Conservation (phyloP, 2,888 invertebrate genomes). For the Drosophila hawaiiensis region DNA sequence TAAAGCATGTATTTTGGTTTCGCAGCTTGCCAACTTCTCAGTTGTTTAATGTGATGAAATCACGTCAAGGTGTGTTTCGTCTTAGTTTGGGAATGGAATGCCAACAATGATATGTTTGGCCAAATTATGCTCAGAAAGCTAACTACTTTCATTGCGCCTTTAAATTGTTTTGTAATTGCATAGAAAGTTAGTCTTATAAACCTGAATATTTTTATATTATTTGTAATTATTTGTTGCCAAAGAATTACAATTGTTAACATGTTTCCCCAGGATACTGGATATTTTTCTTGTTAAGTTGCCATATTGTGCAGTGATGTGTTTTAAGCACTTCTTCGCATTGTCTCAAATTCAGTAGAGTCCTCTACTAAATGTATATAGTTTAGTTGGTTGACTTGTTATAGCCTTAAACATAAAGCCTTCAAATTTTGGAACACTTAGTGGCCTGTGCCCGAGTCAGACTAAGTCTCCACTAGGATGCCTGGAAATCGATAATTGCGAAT, state of each 20-base stretch:
- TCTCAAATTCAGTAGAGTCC: no score
- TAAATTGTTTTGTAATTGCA: background rate
- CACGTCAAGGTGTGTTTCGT: background rate
- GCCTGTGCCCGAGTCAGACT: no score
- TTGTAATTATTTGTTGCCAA: no score
- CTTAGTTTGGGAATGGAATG: background rate
- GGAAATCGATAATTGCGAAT: background rate
- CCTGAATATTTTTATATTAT: background rate
- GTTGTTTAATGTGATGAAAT: background rate
- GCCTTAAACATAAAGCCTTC: rapidly evolving
- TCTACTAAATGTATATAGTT: background rate
- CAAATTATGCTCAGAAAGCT: background rate
- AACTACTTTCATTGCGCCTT: background rate
- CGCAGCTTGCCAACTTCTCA: constrained; percentile 11
- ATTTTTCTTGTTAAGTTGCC: no score
- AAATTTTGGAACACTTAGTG: background rate
- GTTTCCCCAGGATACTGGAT: no score
- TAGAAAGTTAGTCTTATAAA: background rate
- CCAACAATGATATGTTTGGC: background rate
- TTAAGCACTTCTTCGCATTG: no score
- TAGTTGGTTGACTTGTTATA: background rate
- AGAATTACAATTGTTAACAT: no score
- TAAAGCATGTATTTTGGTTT: constrained; percentile 28
- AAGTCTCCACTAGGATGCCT: no score
- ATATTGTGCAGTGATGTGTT: no score